Evolutionary conservation across 2,888 invertebrate species (phyloP), one percentile per base, ranked within the genome.

Genomic region (Drosophila diplacantha): DNA sequence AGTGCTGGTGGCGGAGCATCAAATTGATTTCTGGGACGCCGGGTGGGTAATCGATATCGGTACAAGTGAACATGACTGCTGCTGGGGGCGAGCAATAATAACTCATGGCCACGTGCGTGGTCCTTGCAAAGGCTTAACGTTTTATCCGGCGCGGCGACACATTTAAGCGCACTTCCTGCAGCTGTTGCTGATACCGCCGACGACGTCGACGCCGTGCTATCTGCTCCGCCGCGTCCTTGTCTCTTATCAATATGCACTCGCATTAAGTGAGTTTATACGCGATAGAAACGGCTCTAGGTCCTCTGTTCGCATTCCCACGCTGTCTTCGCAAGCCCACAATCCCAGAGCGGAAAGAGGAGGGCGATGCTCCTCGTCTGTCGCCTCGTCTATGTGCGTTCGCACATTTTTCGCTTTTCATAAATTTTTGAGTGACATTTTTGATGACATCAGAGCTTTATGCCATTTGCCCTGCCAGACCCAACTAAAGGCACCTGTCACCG

Each of bases 391-490:
- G 70, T 83, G 73, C 62, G 72, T 62, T 71, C 72, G 64, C 69
- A 53, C 51, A 55, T 66, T 58, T 49, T 64, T 55, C 61, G 55
- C 62, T 67, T 84, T 83, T 82, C 85, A 82, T 84, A 77, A 74
- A 85, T 85, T 75, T 85, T 78, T 85, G 79, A 85, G 85, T 85
- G 85, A 85, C 81, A 85, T 69, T 82, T 84, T 85, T 85, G 83
- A 85, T 84, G 85, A 85, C 85, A 84, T 71, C 63, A 61, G 76
- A 76, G 78, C 75, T 78, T 83, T 83, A 75, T 68, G 72, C 71
- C 69, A 55, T 65, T 67, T 65, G 70, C 67, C 63, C 60, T 62
- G 63, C 61, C 70, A 70, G 60, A 53, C 53, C 70, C 75, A 75
- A 78, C 83, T 75, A 81, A 83, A 81, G 83, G 74, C 81, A 84